Percentiles rank a stretch among this genome's conserved stretches.
Evolutionary conservation across 37 sponge, comb jelly and placozoan genomes (phyloP).

Genomic region (Spongia lamella): DNA sequence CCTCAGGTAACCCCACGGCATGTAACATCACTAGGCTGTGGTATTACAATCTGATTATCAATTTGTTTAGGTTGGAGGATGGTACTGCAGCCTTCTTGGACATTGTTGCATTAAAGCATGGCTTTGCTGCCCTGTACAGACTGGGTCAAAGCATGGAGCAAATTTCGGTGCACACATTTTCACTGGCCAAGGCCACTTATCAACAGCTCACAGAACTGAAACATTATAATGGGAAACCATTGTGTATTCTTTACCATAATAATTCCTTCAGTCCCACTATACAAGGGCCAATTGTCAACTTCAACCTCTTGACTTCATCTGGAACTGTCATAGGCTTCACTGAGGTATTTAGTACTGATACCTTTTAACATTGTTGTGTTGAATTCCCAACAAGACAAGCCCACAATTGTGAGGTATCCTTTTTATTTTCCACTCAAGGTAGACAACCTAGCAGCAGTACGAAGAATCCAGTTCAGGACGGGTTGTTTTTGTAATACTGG

Average conservation of each 20-base stretch:
- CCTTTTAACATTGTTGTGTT: too few relatives aligned
- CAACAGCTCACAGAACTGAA: slow-evolving; percentile 24
- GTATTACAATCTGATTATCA: too few relatives aligned
- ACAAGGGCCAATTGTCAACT: slow-evolving; percentile 84
- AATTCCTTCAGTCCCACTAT: slow-evolving; percentile 17
- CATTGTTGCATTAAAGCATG: slow-evolving; percentile 81
- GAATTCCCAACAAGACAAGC: too few relatives aligned
- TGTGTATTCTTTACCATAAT: slow-evolving; percentile 61
- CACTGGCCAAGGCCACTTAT: slow-evolving; percentile 60
- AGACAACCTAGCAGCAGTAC: slow-evolving; percentile 57
- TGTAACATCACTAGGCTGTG: too few relatives aligned
- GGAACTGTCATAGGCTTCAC: slow-evolving; percentile 78
- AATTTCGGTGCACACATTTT: slow-evolving; percentile 69
- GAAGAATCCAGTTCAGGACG: slow-evolving; percentile 80
- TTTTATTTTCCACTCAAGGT: slow-evolving; percentile 40
- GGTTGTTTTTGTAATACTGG: slow-evolving; percentile 97
- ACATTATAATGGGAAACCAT: slow-evolving; percentile 67
- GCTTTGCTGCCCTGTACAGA: slow-evolving; percentile 62
- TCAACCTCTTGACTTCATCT: slow-evolving; percentile 71
- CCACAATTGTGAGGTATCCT: neutral
- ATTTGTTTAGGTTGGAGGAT: slow-evolving; percentile 83
- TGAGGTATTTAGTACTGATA: slow-evolving; percentile 71
- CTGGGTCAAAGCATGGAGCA: slow-evolving; percentile 52
- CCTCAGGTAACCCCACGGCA: too few relatives aligned
- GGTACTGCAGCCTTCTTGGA: slow-evolving; percentile 88